Evolutionary conservation across 2,888 invertebrate species (phyloP).

Genomic region (Hemaris fuciformis): DNA sequence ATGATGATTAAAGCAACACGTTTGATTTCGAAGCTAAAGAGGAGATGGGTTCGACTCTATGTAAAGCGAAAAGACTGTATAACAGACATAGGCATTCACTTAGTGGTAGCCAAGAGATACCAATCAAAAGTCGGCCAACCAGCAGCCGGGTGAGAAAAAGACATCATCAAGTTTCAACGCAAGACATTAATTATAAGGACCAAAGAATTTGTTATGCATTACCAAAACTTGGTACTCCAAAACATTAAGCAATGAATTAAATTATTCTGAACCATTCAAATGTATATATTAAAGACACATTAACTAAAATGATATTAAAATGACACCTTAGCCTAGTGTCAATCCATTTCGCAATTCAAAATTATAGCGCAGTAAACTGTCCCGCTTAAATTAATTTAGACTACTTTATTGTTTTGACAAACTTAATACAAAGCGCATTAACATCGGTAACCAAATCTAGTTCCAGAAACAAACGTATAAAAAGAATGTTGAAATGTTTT

Average conservation of each 20-base stretch:
- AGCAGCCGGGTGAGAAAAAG: no score
- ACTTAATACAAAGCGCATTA: background rate
- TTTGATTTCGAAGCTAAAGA: no score
- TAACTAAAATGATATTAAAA: constrained; percentile 3
- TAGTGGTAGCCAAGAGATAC: no score
- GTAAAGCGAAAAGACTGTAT: no score
- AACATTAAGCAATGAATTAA: background rate
- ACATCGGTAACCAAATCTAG: background rate
- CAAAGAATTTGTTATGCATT: background rate
- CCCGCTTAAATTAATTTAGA: background rate
- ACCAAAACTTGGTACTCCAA: background rate
- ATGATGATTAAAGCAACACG: no score
- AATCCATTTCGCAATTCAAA: background rate
- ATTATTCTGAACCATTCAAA: background rate
- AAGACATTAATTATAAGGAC: no score
- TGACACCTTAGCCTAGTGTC: background rate
- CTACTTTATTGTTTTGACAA: background rate
- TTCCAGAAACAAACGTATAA: background rate
- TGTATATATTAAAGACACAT: background rate
- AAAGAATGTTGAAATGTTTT: background rate
- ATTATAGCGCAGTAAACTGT: background rate
- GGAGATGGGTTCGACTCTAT: no score
- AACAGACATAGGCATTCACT: no score
- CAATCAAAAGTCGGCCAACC: no score
- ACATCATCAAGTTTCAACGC: no score